These are phyloP conservation scores for Branchellion lobata DNA, from an alignment of 2,888 invertebrate species.

Conservation along the genomic window DNA sequence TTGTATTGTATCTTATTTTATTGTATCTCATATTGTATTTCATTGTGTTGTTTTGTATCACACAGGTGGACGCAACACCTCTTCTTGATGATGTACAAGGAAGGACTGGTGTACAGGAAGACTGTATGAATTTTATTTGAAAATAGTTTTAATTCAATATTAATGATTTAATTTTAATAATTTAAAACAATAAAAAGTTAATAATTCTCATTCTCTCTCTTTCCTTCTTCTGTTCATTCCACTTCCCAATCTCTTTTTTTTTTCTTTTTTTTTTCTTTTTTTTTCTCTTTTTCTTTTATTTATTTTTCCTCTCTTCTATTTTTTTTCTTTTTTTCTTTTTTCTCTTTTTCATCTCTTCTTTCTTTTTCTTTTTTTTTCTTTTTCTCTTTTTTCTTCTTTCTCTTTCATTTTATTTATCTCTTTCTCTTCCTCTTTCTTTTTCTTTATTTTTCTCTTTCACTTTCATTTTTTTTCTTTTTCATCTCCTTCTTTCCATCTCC, in stretches of 20 bases:
- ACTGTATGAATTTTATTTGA: conserved; percentile 65
- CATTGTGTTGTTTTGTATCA: too few relatives aligned
- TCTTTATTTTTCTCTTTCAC: not conserved
- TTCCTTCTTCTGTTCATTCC: not conserved
- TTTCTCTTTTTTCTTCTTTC: not conserved
- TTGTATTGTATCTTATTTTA: too few relatives aligned
- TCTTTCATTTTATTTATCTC: not conserved
- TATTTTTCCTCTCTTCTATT: too few relatives aligned
- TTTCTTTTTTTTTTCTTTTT: not conserved
- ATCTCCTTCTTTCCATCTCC: not conserved
- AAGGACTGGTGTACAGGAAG: conserved; percentile 81
- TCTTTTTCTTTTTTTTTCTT: too few relatives aligned
- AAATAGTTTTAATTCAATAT: not conserved
- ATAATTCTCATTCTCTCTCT: not conserved
- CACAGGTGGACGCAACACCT: conserved; percentile 92
- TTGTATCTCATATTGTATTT: too few relatives aligned
- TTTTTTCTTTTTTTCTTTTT: not conserved
- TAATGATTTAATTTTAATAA: not conserved
- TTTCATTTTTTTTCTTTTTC: not conserved
- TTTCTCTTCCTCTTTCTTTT: not conserved
- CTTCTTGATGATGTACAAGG: conserved; percentile 82
- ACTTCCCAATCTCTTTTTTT: not conserved
- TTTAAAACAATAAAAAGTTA: not conserved
- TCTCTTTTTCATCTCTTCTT: not conserved
- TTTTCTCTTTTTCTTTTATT: not conserved